A percentile compares a stretch with the other conserved stretches of the same genome.
Conservation (phyloP, 37 sponge, comb jelly and placozoan genomes). For the Axinella damicornis region DNA sequence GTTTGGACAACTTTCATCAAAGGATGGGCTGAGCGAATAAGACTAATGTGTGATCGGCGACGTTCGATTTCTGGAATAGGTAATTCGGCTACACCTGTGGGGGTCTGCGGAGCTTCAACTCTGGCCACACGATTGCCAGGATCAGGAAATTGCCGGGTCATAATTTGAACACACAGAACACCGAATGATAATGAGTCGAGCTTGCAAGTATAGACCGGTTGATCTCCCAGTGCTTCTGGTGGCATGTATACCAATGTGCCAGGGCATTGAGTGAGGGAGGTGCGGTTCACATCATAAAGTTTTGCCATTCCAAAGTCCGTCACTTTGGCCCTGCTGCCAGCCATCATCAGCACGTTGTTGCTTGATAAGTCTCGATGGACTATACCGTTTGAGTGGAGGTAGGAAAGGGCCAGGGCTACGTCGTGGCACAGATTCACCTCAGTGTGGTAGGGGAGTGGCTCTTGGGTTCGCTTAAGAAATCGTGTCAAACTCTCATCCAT, state of each 20-base stretch:
- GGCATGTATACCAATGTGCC: conserved; percentile 12
- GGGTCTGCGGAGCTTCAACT: neutral
- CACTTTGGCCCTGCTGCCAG: conserved; percentile 5
- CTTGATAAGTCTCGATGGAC: conserved; percentile 5
- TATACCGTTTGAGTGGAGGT: conserved; percentile 19
- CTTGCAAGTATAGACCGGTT: neutral
- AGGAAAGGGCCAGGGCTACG: conserved; percentile 3
- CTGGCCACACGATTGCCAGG: neutral
- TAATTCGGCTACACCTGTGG: neutral
- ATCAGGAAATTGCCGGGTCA: conserved; percentile 10
- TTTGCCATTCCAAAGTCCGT: conserved; percentile 24
- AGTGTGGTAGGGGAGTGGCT: too few species aligned
- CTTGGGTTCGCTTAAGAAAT: too few species aligned
- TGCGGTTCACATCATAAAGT: neutral
- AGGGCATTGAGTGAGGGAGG: conserved; percentile 3
- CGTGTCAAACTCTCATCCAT: too few species aligned
- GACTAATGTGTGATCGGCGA: neutral
- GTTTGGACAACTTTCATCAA: neutral
- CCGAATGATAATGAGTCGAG: conserved; percentile 2
- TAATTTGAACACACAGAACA: neutral
- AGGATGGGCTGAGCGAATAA: neutral
- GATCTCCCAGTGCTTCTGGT: conserved; percentile 4
- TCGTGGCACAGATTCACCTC: neutral
- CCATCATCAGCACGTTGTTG: conserved; percentile 12
- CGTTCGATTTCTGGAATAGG: neutral